These are phyloP conservation scores for Agrotis ipsilon DNA, from an alignment of 2,888 invertebrate species.

Conservation along the genomic window DNA sequence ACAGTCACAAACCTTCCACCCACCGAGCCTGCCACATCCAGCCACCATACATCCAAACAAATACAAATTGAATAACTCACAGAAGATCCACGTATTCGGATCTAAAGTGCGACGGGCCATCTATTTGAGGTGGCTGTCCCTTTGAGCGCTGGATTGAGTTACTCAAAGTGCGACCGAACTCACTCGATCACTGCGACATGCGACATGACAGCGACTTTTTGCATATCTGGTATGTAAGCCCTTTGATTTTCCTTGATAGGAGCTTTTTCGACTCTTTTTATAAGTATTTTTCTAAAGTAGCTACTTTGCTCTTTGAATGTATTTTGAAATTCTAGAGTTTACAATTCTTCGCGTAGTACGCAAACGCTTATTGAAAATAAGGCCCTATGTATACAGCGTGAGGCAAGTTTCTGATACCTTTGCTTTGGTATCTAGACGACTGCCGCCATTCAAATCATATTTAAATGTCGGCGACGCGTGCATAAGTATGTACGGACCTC, in stretches of 20 bases:
- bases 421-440: too few relatives aligned
- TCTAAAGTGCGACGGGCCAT: constrained; percentile 84
- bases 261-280: constrained; percentile 18
- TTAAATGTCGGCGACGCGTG: too few relatives aligned
- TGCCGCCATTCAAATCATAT: too few relatives aligned
- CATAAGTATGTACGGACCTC: too few relatives aligned
- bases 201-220: constrained; percentile 70
- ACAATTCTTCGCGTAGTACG: not conserved
- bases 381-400: not conserved
- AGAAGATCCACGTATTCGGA: constrained; percentile 87
- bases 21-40: constrained; percentile 59
- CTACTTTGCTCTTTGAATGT: constrained; percentile 19
- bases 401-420: too few relatives aligned
- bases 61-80: constrained; percentile 89
- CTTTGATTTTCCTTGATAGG: constrained; percentile 58
- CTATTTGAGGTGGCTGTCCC: constrained; percentile 85
- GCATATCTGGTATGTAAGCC: constrained; percentile 54
- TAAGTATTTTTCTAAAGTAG: not conserved
- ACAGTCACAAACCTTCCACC: not conserved
- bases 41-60: constrained; percentile 67
- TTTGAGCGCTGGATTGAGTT: constrained; percentile 81
- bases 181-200: constrained; percentile 64
- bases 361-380: not conserved
- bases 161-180: constrained; percentile 74
- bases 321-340: constrained; percentile 20